A percentile compares a stretch with the other conserved stretches of the same genome.
phyloP scores from a whole-genome alignment of 2,888 invertebrate genomes.

The Rhagium mordax region DNA sequence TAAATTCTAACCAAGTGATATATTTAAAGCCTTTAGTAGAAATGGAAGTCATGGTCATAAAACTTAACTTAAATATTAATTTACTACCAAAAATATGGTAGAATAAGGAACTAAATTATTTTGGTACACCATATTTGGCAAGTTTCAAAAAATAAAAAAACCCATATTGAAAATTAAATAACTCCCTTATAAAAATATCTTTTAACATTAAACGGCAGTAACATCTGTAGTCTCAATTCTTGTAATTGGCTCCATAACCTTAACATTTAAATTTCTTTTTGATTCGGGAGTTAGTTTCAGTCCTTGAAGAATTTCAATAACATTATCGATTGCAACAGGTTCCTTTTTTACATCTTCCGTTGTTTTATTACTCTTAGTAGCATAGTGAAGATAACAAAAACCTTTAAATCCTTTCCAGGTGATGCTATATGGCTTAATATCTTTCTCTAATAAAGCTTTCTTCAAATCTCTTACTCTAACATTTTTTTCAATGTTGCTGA shows the following conservation, averaged over 20 bases:
- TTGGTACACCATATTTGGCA: conserved; percentile 35
- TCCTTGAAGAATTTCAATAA: conserved; percentile 71
- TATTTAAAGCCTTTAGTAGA: conserved; percentile 14
- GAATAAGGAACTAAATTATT: conserved; percentile 31
- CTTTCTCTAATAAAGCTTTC: conserved; percentile 80
- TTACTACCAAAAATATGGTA: conserved; percentile 31
- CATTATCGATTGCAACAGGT: conserved; percentile 70
- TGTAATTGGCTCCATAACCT: conserved; percentile 72
- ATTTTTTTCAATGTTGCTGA: conserved; percentile 81
- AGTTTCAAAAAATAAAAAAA: not conserved
- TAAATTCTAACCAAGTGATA: conserved; percentile 13
- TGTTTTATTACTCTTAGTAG: conserved; percentile 72
- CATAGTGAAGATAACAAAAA: conserved; percentile 79
- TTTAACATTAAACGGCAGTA: conserved; percentile 67
- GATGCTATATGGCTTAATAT: conserved; percentile 84
- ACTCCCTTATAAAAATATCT: conserved; percentile 4
- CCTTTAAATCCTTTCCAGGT: conserved; percentile 75
- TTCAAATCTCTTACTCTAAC: conserved; percentile 84
- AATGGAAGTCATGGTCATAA: conserved; percentile 20
- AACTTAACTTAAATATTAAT: conserved; percentile 1
- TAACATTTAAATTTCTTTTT: conserved; percentile 65
- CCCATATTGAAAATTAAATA: not conserved
- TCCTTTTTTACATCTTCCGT: conserved; percentile 43
- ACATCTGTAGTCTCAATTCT: conserved; percentile 72
- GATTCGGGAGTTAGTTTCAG: conserved; percentile 67